phyloP scores from a whole-genome alignment of 2,797 vertebrate genomes.

The Halcyon smyrnensis region DNA sequence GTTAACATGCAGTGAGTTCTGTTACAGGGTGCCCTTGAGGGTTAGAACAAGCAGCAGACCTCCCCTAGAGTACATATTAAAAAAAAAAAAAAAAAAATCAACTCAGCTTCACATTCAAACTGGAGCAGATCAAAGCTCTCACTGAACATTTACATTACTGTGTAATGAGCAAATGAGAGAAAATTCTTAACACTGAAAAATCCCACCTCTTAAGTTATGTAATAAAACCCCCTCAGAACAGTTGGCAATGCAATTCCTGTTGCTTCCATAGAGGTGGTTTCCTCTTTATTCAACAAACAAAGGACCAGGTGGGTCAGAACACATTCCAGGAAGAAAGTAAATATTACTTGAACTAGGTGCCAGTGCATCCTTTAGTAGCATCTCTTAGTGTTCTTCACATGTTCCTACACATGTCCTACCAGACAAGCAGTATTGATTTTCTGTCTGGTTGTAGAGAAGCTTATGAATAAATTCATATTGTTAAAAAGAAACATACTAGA shows the following conservation, averaged over 20 bases:
- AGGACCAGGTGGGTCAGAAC: not conserved
- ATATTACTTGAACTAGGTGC: not conserved
- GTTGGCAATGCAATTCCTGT: not conserved
- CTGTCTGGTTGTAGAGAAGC: not conserved
- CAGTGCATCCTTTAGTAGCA: not conserved
- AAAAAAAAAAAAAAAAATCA: not conserved
- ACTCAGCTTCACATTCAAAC: not conserved
- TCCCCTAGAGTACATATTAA: not conserved
- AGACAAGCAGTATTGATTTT: slow-evolving; percentile 33
- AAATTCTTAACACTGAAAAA: slow-evolving; percentile 37
- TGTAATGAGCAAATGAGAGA: slow-evolving; percentile 41
- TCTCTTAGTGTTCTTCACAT: not conserved
- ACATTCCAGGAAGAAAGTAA: not conserved
- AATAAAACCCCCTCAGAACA: not conserved
- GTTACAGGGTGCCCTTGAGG: not conserved
- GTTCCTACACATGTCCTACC: not conserved
- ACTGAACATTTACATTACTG: not conserved
- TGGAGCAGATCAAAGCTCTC: slow-evolving; percentile 9
- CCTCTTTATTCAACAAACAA: not conserved
- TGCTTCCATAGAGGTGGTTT: not conserved
- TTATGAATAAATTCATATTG: slow-evolving; percentile 38
- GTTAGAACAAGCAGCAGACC: not conserved
- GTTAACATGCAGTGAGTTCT: not conserved
- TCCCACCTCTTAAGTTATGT: not conserved
- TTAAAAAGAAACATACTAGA: slow-evolving; percentile 5